These are phyloP conservation scores for Gisinianus flammeolus DNA, from an alignment of 2,888 invertebrate species.

Conservation along the genomic window DNA sequence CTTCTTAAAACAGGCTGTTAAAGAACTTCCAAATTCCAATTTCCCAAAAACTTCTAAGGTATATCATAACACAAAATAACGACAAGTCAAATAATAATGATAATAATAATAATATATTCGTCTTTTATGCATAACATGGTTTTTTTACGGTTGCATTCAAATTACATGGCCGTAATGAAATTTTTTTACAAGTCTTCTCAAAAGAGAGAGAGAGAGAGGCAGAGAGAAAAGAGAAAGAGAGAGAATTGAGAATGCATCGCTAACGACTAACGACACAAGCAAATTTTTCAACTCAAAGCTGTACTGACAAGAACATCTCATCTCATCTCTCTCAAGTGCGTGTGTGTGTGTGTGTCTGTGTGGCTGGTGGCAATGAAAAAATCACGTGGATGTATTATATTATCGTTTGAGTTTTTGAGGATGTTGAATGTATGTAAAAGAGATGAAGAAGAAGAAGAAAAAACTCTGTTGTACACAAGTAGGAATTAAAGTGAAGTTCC, in stretches of 20 bases:
- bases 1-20: background rate
- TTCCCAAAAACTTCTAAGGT: background rate
- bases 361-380: slow-evolving; percentile 35
- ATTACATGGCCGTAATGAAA: no score
- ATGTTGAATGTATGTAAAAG: no score
- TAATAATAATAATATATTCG: background rate
- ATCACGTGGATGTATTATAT: slow-evolving; percentile 11
- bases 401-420: no score
- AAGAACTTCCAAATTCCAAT: background rate
- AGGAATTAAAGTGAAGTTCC: slow-evolving; percentile 14
- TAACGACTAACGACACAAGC: background rate
- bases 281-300: background rate
- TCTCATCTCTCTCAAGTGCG: background rate
- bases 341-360: background rate
- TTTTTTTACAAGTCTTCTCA: no score
- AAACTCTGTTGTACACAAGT: slow-evolving; percentile 5
- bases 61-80: background rate
- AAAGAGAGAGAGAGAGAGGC: background rate
- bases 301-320: background rate
- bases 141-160: background rate
- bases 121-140: background rate
- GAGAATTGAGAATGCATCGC: background rate
- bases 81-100: background rate
- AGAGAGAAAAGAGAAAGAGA: background rate
- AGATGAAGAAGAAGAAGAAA: background rate